Evolutionary conservation across 92 coral and sea anemone genomes (phyloP).

Genomic region (Heliopora coerulea): DNA sequence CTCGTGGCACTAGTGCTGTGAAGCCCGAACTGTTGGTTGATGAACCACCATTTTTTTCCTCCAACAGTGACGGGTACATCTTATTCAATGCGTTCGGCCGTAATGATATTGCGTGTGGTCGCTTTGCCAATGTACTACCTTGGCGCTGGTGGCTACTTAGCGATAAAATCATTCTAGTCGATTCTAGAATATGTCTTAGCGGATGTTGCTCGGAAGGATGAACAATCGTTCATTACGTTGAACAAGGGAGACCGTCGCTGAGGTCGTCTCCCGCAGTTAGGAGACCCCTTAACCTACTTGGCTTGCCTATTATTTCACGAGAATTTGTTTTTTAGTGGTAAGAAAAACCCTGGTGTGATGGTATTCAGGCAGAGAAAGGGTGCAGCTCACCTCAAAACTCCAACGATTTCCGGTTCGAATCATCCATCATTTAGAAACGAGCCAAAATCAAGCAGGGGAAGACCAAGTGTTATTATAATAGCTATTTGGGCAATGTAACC

Average conservation of each 20-base stretch:
- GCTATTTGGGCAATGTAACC: background rate
- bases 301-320: background rate
- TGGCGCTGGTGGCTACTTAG: no score
- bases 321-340: background rate
- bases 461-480: background rate
- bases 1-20: no score
- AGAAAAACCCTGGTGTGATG: background rate
- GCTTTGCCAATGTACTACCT: no score
- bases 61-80: no score
- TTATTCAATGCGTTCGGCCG: no score
- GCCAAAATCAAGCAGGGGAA: background rate
- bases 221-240: no score
- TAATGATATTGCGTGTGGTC: no score
- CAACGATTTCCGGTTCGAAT: conserved; percentile 5
- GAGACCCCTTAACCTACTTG: background rate
- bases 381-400: conserved; percentile 5
- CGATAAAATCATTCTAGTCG: background rate
- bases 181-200: background rate
- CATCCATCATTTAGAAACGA: background rate
- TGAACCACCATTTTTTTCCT: no score
- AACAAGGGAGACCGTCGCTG: no score
- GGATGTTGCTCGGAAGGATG: background rate
- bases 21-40: no score
- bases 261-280: background rate
- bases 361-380: background rate